A percentile compares a stretch with the other conserved stretches of the same genome.
Conservation (phyloP, 2,888 invertebrate genomes). For the Polydrusus tereticollis region DNA sequence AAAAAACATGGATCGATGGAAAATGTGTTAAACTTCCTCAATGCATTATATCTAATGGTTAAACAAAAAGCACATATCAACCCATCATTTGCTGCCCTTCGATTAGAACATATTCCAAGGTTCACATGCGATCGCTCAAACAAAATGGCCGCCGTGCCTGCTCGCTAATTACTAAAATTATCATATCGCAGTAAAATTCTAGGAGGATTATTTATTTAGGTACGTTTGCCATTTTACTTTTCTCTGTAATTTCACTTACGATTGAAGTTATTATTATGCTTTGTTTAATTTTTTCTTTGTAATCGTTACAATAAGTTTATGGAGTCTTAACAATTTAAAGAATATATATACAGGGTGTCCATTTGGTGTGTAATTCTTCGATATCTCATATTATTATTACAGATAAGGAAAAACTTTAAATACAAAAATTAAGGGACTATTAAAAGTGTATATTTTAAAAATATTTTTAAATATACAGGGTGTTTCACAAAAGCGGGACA, state of each 20-base stretch:
- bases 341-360: not conserved
- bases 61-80: constrained; percentile 31
- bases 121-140: constrained; percentile 40
- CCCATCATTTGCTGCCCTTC: constrained; percentile 30
- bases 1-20: constrained; percentile 18
- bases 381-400: too few species aligned
- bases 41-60: constrained; percentile 37
- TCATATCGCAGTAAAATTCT: constrained; percentile 61
- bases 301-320: not conserved
- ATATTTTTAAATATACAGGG: too few species aligned
- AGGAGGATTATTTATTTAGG: constrained; percentile 61
- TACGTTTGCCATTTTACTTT: constrained; percentile 57
- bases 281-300: constrained; percentile 9
- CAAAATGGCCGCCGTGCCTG: constrained; percentile 61
- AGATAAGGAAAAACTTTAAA: too few species aligned
- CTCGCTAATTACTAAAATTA: constrained; percentile 61
- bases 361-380: not conserved
- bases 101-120: constrained; percentile 37
- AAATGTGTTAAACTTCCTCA: constrained; percentile 35
- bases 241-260: constrained; percentile 54
- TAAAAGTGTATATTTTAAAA: too few species aligned
- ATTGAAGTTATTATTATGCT: constrained; percentile 49
- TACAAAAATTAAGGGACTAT: too few species aligned
- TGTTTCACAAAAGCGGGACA: too few species aligned
- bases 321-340: not conserved